Evolutionary conservation across 37 sponge, comb jelly and placozoan species (phyloP).

Genomic region (Beroe ovata): DNA sequence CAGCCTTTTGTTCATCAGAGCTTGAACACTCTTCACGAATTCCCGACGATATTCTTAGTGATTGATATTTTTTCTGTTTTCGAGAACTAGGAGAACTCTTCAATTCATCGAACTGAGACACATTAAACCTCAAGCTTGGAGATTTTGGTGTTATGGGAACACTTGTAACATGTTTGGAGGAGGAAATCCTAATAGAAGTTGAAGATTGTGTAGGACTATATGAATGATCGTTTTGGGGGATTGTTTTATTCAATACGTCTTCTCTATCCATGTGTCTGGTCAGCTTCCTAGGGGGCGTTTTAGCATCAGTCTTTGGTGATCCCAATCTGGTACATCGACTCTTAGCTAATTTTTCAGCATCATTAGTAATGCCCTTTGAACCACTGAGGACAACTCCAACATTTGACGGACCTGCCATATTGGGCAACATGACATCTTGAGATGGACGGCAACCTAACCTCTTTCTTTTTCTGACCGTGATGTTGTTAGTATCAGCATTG

Average conservation of each 20-base stretch:
- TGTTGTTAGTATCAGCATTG: neutral
- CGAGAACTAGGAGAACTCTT: neutral
- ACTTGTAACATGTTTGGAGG: neutral
- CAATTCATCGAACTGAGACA: conserved; percentile 21
- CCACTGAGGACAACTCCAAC: neutral
- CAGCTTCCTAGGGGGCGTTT: neutral
- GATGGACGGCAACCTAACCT: conserved; percentile 19
- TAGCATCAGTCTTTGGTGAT: neutral
- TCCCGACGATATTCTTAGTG: neutral
- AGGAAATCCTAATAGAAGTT: neutral
- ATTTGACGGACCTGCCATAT: too few relatives aligned
- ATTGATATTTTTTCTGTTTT: neutral
- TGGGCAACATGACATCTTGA: neutral
- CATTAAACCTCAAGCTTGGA: neutral
- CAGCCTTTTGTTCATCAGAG: conserved; percentile 7
- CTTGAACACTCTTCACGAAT: neutral
- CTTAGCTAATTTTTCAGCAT: neutral
- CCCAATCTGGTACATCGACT: neutral
- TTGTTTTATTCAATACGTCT: neutral
- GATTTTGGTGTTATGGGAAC: neutral
- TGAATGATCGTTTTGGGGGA: neutral
- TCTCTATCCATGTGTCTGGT: neutral
- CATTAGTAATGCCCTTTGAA: neutral
- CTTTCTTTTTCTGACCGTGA: conserved; percentile 30
- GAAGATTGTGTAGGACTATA: neutral